Percentiles rank a stretch among this genome's conserved stretches.
These are phyloP conservation scores for Ormyrus labotus DNA, from an alignment of 2,888 invertebrate species.

Conservation along the genomic window DNA sequence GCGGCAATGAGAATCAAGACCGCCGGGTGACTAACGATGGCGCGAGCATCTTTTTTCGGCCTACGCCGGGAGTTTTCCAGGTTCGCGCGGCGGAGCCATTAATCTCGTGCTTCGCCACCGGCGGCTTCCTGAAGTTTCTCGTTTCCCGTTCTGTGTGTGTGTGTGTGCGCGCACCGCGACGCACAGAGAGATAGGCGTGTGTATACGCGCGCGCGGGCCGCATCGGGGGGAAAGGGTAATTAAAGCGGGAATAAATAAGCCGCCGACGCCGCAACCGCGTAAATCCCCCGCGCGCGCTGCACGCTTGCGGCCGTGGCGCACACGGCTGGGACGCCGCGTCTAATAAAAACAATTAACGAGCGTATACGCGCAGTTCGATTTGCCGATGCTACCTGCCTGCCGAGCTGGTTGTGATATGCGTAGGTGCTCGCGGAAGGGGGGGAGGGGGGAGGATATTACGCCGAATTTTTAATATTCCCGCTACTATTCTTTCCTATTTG, in stretches of 20 bases:
- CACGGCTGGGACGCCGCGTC: slow-evolving; percentile 49
- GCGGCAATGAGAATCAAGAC: slow-evolving; percentile 31
- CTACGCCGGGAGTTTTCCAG: slow-evolving; percentile 39
- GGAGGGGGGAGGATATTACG: no score
- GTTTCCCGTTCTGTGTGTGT: slow-evolving; percentile 61
- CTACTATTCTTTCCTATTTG: no score
- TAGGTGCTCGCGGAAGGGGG: no score
- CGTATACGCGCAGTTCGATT: slow-evolving; percentile 20
- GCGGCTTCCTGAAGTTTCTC: slow-evolving; percentile 69
- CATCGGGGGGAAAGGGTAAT: slow-evolving; percentile 67
- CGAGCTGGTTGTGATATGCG: no score
- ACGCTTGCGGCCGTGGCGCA: background rate
- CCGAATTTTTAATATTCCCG: no score
- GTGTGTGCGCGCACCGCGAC: background rate
- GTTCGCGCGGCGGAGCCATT: slow-evolving; percentile 58
- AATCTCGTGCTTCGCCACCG: slow-evolving; percentile 62
- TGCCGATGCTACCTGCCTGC: background rate
- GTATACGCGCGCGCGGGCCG: background rate
- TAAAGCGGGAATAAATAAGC: slow-evolving; percentile 74
- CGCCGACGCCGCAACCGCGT: slow-evolving; percentile 62
- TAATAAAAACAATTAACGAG: slow-evolving; percentile 65
- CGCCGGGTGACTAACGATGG: slow-evolving; percentile 55
- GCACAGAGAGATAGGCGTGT: background rate
- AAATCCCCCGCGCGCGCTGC: slow-evolving; percentile 65
- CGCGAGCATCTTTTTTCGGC: slow-evolving; percentile 49